Percentiles rank a stretch among this genome's conserved stretches.
phyloP scores from a whole-genome alignment of 1,140 invertebrate species.

The Diprion similis region DNA sequence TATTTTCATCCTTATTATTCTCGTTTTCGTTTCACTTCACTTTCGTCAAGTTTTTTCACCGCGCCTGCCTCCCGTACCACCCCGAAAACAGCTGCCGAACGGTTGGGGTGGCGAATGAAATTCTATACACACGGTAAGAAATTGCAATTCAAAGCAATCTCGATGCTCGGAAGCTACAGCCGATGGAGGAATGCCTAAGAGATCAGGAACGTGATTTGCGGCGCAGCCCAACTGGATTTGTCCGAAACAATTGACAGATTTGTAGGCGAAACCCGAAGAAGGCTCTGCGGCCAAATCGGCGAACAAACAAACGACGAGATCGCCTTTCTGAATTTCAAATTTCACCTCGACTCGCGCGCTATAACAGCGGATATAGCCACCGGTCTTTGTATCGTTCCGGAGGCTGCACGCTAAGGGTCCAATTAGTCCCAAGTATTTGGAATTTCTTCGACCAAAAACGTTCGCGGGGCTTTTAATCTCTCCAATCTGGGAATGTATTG shows the following conservation, averaged over 20 bases:
- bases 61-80: neutral
- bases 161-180: neutral
- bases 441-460: neutral
- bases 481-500: conserved; percentile 4
- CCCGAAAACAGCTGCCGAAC: conserved; percentile 6
- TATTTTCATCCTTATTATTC: neutral
- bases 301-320: neutral
- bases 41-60: too few species aligned
- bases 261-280: neutral
- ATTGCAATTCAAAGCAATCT: too few species aligned
- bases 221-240: neutral
- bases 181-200: neutral
- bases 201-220: conserved; percentile 4
- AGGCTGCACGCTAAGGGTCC: neutral
- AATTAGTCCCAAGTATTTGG: conserved; percentile 6
- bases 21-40: too few species aligned
- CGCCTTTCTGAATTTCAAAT: conserved; percentile 2
- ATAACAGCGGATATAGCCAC: neutral
- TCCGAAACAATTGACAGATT: conserved; percentile 4
- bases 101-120: neutral
- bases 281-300: neutral
- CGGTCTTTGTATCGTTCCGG: conserved; percentile 6
- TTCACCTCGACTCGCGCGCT: neutral
- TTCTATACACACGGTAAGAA: neutral
- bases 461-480: conserved; percentile 4